Base-by-base conservation (phyloP, 2,888 invertebrate genomes). In the Euplexia lucipara region DNA sequence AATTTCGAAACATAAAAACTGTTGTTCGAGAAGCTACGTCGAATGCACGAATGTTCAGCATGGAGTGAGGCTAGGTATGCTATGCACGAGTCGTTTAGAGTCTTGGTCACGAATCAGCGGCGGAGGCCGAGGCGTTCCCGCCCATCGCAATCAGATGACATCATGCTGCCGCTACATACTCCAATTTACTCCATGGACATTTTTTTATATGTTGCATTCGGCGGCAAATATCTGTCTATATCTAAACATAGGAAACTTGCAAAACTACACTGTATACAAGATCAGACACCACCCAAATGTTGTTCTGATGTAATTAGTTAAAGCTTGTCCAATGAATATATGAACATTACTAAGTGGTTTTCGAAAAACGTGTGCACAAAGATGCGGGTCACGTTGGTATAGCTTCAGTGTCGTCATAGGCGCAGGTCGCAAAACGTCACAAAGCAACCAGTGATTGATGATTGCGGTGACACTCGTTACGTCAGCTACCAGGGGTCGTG, bases 401-500 rank as follows among this genome's bases (percentile, higher is more conserved):
- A 81, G 75, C 72, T 75, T 70, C 71, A 64, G 76, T 71, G 70
- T 70, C 72, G 69, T 78, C 66, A 70, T 83, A 83, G 80, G 78
- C 81, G 80, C 87, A 87, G 88, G 90, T 91, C 88, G 90, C 86
- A 83, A 88, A 89, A 89, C 92, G 91, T 91, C 92, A 92, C 91
- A 88, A 90, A 88, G 88, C 87, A 87, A 83, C 78, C 72, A 62
- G 89, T 93, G 93, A 94, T 94, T 93, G 94, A 94, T 93, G 91
- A 88, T 88, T 86, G 91, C 90, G 88, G 91, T 91, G 94, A 92
- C 93, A 91, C 83, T 89, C 86, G 88, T 89, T 89, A 87, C 93
- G 91, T 91, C 91, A 86, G 86, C 83, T 79, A 80, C 81, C 79
- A 78, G 82, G 89, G 93, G 92, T 92, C 92, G 91, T 83, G 85